Evolutionary conservation across 2,888 invertebrate genomes (phyloP), one percentile per base, ranked within the genome.

Genomic region (Metalampra italica): DNA sequence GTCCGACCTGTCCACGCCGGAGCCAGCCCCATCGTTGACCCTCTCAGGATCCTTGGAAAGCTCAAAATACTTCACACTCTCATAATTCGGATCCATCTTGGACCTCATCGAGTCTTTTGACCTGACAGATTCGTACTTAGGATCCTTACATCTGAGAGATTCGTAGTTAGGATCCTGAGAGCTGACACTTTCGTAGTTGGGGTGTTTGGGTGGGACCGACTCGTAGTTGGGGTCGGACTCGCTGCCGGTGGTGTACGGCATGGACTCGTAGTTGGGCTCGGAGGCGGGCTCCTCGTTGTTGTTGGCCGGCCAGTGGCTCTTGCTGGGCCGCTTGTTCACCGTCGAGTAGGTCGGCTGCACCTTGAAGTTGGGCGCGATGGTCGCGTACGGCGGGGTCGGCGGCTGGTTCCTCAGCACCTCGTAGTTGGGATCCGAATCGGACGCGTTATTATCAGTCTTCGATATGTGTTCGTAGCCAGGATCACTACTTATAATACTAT

Each of bases 191-290:
- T 93, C 93, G 63, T 93, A 94, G 73, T 93, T 93, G 0, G 92
- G 90, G 66, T 93, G 94, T 54, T 90, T 90, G 37, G 92, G 92
- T 46, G 90, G 89, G 0, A 94, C 93, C 0, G 92, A 92, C 64
- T 94, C 93, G 62, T 94, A 94, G 70, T 93, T 93, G 0, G 92
- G 91, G 71, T 93, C 95, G 0, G 93, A 93, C 71, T 95, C 95
- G 67, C 94, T 95, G 56, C 93, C 94, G 0, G 93, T 93, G 9
- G 79, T 91, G 68, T 93, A 93, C 52, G 92, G 91, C 90, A 95
- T 92, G 1, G 94, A 94, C 71, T 95, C 95, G 68, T 95, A 95
- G 76, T 95, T 94, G 3, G 94, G 94, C 66, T 94, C 95, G 1
- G 88, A 78, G 38, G 91, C 90, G 29, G 90, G 86, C 44, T 92